phyloP scores from a whole-genome alignment of 2,113 vertebrate genomes.

The Chionis minor region DNA sequence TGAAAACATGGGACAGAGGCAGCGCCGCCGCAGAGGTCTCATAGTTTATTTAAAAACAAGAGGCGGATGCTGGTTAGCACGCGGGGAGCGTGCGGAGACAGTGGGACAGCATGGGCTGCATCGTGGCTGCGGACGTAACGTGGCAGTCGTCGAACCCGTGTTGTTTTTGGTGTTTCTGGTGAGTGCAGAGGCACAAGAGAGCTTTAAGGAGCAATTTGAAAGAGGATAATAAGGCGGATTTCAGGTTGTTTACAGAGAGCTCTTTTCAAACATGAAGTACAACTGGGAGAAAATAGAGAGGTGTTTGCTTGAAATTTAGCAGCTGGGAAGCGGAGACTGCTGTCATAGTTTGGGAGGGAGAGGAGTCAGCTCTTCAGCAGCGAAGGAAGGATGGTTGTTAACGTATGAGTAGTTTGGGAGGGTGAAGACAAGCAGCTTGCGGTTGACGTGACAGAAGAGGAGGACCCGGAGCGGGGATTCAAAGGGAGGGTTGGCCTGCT shows the following conservation, averaged over 20 bases:
- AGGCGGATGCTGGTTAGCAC: not conserved
- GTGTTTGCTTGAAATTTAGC: not conserved
- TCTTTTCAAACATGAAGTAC: not conserved
- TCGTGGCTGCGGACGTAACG: fast-evolving
- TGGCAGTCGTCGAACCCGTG: not conserved
- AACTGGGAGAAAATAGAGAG: not conserved
- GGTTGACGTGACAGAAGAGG: not conserved
- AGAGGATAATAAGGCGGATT: not conserved
- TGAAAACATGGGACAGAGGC: not conserved
- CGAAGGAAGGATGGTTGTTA: not conserved
- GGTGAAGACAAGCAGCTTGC: not conserved
- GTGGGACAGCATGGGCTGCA: fast-evolving
- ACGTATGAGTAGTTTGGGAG: not conserved
- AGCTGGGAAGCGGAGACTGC: not conserved
- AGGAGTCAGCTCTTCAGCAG: not conserved
- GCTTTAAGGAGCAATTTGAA: not conserved
- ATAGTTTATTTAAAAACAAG: not conserved
- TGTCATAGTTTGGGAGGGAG: not conserved
- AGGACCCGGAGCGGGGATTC: not conserved
- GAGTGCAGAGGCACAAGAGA: not conserved
- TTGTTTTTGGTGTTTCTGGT: not conserved
- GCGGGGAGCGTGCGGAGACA: fast-evolving
- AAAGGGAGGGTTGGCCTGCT: not conserved
- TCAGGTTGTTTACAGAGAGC: not conserved
- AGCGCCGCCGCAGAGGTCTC: fast-evolving